These are phyloP conservation scores for Drosophila quinaria DNA, from an alignment of 2,888 invertebrate species.

Conservation along the genomic window DNA sequence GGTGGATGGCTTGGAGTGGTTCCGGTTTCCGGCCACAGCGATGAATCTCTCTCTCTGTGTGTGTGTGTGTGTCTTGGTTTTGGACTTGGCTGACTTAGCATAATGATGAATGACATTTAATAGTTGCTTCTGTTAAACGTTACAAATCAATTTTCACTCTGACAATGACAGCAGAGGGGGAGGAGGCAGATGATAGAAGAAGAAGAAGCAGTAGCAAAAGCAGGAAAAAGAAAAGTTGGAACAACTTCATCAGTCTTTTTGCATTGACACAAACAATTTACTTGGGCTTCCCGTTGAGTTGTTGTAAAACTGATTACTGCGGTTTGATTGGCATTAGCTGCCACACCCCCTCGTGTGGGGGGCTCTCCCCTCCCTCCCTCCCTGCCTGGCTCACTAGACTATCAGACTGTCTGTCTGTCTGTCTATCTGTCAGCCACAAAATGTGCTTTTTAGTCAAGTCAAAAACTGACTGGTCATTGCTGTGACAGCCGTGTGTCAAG, in stretches of 20 bases:
- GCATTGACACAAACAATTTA: conserved; percentile 79
- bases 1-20: conserved; percentile 65
- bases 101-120: conserved; percentile 80
- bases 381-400: not conserved
- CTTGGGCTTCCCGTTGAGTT: conserved; percentile 41
- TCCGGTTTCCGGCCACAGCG: conserved; percentile 73
- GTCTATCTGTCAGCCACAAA: conserved; percentile 23
- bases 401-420: conserved; percentile 15
- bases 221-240: not conserved
- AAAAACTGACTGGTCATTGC: conserved; percentile 69
- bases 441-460: conserved; percentile 25
- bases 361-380: too few species aligned
- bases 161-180: conserved; percentile 54
- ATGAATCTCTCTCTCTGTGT: not conserved
- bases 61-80: not conserved
- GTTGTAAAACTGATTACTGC: conserved; percentile 71
- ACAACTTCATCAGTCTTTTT: conserved; percentile 63
- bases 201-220: too few species aligned
- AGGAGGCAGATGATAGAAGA: not conserved
- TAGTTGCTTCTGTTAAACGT: conserved; percentile 73
- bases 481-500: conserved; percentile 76
- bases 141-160: conserved; percentile 80
- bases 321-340: conserved; percentile 77
- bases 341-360: conserved; percentile 2
- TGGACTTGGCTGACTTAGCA: conserved; percentile 69